phyloP scores from a whole-genome alignment of 2,113 vertebrate species.

The Eidolon helvum region DNA sequence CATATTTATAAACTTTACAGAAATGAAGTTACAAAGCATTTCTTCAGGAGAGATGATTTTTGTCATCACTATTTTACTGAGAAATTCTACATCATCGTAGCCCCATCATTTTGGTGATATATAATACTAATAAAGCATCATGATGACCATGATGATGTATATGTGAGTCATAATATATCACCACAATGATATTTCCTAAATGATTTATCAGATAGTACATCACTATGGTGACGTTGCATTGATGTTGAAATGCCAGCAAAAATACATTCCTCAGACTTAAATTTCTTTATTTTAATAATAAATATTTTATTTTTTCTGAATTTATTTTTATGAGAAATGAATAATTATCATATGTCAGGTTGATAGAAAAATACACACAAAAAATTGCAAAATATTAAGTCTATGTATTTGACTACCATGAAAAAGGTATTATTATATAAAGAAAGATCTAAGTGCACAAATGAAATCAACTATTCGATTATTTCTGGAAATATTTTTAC shows the following conservation, averaged over 20 bases:
- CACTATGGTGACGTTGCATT: conserved; percentile 27
- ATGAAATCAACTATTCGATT: not conserved
- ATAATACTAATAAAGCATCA: conserved; percentile 74
- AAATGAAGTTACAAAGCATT: conserved; percentile 21
- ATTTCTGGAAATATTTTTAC: not conserved
- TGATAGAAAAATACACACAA: not conserved
- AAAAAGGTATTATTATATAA: not conserved
- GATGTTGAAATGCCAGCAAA: conserved; percentile 41
- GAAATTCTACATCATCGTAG: conserved; percentile 60
- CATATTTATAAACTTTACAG: conserved; percentile 52
- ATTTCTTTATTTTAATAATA: conserved; percentile 64
- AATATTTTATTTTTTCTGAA: conserved; percentile 53
- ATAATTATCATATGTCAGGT: not conserved
- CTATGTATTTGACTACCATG: not conserved
- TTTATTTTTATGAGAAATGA: conserved; percentile 50
- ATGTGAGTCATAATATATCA: conserved; percentile 69
- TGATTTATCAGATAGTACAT: conserved; percentile 71
- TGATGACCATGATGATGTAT: conserved; percentile 61
- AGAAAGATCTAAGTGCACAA: not conserved
- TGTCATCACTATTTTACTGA: conserved; percentile 45
- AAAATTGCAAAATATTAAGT: not conserved
- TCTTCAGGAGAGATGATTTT: conserved; percentile 26
- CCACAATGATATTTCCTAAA: conserved; percentile 35
- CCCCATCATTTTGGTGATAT: conserved; percentile 56
- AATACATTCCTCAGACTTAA: conserved; percentile 51